Base-by-base conservation (phyloP, 2,797 vertebrate species). In the Cossypha heuglini region DNA sequence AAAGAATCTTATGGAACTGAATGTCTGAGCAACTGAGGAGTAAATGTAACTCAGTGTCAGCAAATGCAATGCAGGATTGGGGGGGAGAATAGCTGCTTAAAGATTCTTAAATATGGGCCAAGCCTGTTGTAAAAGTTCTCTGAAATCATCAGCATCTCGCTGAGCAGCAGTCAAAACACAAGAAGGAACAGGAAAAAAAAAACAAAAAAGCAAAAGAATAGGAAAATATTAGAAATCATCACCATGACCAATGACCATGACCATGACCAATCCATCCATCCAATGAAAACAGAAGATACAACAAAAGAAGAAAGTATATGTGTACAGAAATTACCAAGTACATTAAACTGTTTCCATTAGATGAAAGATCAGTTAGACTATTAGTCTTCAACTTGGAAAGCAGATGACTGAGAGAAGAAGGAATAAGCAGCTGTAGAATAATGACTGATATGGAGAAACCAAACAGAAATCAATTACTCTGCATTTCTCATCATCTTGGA, bases 371-470 rank as follows among this genome's bases (percentile, higher is more conserved):
- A 68, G 5, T 29, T 67, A 55, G 21, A n/a, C 19, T 51, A 16
- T 18, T 33, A 48, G 45, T 33, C 33, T 59, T 89, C 20, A 35
- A 2, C 33, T 78, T 68, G 38, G n/a, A 63, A 63, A 68, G 29
- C 4, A 81, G 16, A 54, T 3, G 28, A 42, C 25, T n/a, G 33
- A 57, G 37, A 38, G 37, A 52, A 82, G 22, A 13, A 45, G 45
- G 10, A 71, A 78, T 11, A 81, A 20, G 16, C 49, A 84, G 16
- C 20, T 94, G 82, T 52, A 78, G 61, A 84, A 61, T 42, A 5
- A 17, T 43, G 12, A 67, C 8, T 29, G 21, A 48, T 45, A 40
- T 0, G 0, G 28, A 82, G 12, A 79, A 61, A 31, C 6, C 0
- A 2, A 64, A 38, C 4, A 90, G 26, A 85, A 90, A 64, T 18